phyloP scores from a whole-genome alignment of 2,888 invertebrate genomes.

The Rhagonycha fulva region DNA sequence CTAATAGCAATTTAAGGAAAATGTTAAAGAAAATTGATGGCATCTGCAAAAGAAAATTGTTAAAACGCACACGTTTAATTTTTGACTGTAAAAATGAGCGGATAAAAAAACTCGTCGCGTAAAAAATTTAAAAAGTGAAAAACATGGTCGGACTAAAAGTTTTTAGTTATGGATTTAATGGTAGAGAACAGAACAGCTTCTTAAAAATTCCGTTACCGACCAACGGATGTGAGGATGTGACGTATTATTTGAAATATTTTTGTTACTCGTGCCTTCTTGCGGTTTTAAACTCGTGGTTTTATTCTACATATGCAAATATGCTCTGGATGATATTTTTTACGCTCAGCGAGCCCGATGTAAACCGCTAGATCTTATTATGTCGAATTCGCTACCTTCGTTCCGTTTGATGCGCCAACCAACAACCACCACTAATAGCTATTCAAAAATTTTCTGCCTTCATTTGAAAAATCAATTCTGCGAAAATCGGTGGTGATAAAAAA shows the following conservation, averaged over 20 bases:
- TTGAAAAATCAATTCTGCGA: not conserved
- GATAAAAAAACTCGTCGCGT: not conserved
- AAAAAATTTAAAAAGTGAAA: not conserved
- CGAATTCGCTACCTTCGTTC: not conserved
- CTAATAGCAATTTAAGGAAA: not conserved
- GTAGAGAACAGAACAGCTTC: not conserved
- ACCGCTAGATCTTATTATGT: not conserved
- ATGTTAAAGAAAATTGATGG: not conserved
- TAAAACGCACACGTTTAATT: not conserved
- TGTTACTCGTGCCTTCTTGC: constrained; percentile 11
- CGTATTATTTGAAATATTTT: constrained; percentile 14
- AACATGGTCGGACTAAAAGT: not conserved
- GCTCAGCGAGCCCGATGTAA: not conserved
- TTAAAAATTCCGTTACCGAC: constrained; percentile 8
- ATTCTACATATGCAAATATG: constrained; percentile 6
- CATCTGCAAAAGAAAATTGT: not conserved
- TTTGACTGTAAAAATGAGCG: not conserved
- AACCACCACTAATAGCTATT: not conserved
- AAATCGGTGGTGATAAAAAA: not conserved
- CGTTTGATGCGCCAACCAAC: not conserved
- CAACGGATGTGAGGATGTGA: constrained; percentile 23
- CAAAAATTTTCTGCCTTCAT: not conserved
- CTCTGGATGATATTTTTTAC: constrained; percentile 7
- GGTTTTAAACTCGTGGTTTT: constrained; percentile 21
- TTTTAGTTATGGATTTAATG: not conserved